Percentiles rank a stretch among this genome's conserved stretches.
These are phyloP conservation scores for Artemia sp. DNA, from an alignment of 2,888 invertebrate species.

Conservation along the genomic window DNA sequence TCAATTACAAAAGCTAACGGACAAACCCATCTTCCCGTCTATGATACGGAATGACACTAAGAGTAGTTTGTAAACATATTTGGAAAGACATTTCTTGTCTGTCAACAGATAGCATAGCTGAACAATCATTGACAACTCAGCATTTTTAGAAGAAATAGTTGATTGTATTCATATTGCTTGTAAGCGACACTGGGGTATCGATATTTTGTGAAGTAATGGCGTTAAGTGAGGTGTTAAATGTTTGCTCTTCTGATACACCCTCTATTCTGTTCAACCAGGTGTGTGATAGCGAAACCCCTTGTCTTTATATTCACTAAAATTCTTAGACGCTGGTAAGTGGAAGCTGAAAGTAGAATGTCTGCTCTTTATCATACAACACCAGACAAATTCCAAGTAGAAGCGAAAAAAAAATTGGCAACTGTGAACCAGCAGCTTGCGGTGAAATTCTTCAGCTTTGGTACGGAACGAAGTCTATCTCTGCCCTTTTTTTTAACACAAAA, in stretches of 20 bases:
- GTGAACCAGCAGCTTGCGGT: no score
- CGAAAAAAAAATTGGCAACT: no score
- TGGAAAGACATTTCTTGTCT: constrained; percentile 15
- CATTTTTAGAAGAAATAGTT: neutral
- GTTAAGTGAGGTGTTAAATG: constrained; percentile 4
- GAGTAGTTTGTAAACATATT: constrained; percentile 15
- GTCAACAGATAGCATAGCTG: constrained; percentile 7
- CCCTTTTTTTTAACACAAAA: no score
- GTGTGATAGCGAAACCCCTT: no score
- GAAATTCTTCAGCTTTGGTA: no score
- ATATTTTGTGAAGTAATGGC: constrained; percentile 11
- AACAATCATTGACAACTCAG: constrained; percentile 13
- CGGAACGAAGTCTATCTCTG: no score
- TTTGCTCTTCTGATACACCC: neutral
- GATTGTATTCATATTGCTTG: constrained; percentile 14
- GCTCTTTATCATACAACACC: no score
- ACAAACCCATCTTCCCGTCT: constrained; percentile 14
- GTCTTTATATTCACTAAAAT: no score
- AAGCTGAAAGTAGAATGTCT: no score
- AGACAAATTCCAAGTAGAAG: no score
- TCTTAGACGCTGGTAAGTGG: no score
- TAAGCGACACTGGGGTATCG: neutral
- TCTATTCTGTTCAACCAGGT: no score
- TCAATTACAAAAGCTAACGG: constrained; percentile 14
- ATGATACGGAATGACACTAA: constrained; percentile 14